Percentiles rank a stretch among this genome's conserved stretches.
Evolutionary conservation across 1,140 invertebrate genomes (phyloP).

Genomic region (Cotesia typhae): DNA sequence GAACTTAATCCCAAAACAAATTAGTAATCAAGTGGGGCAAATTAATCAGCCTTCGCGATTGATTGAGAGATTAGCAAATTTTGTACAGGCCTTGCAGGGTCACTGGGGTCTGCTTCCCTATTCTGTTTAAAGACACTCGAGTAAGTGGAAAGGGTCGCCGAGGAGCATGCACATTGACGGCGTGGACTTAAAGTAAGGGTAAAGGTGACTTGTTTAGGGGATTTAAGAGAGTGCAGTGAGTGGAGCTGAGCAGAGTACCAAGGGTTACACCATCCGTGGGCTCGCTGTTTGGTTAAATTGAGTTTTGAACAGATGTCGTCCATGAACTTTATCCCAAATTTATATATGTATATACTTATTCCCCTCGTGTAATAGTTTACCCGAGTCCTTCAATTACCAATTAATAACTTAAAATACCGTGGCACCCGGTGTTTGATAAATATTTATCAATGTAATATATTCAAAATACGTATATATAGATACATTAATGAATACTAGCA

Average conservation of each 20-base stretch:
- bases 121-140: background rate
- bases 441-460: conserved; percentile 15
- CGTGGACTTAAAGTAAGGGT: background rate
- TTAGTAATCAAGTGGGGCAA: conserved; percentile 15
- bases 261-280: conserved; percentile 15
- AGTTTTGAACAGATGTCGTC: conserved; percentile 28
- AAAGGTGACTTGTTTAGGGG: too few species aligned
- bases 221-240: background rate
- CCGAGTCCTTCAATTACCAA: conserved; percentile 37
- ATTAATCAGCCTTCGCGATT: conserved; percentile 29
- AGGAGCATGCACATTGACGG: background rate
- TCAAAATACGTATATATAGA: background rate
- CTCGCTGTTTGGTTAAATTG: conserved; percentile 21
- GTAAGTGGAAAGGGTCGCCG: background rate
- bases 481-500: too few species aligned
- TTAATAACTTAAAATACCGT: conserved; percentile 37
- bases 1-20: too few species aligned
- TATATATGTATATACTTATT: background rate
- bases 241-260: background rate
- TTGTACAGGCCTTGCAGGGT: background rate
- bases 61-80: conserved; percentile 31
- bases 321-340: background rate
- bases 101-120: background rate
- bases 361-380: background rate
- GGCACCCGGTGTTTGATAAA: conserved; percentile 25